phyloP scores from a whole-genome alignment of 2,797 vertebrate genomes.

The Eremophila alpestris region DNA sequence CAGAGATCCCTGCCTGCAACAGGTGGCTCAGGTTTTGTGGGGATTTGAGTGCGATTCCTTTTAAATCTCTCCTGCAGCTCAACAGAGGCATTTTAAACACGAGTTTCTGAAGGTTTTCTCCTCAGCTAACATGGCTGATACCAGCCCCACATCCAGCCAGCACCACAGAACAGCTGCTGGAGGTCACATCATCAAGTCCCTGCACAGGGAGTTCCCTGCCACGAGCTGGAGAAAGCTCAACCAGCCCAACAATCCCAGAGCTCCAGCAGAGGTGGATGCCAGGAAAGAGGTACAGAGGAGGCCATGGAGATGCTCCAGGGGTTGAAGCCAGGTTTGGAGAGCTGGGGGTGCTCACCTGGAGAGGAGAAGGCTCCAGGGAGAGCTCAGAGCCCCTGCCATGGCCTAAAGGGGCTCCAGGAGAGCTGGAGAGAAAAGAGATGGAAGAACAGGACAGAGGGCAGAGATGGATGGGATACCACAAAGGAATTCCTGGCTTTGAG shows the following conservation, averaged over 20 bases:
- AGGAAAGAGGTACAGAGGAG: background rate
- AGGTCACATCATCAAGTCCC: background rate
- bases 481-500: rapidly evolving
- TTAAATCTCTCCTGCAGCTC: background rate
- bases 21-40: background rate
- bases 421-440: background rate
- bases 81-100: background rate
- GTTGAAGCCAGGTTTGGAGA: background rate
- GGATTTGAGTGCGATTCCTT: rapidly evolving
- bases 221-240: rapidly evolving
- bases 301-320: background rate
- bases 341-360: background rate
- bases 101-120: background rate
- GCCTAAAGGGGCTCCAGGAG: background rate
- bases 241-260: too few relatives aligned
- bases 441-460: background rate
- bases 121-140: background rate
- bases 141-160: background rate
- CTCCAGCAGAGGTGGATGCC: background rate
- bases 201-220: background rate
- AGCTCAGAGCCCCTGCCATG: rapidly evolving
- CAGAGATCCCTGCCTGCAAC: background rate
- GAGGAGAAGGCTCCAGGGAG: background rate
- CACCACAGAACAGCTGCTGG: background rate
- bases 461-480: rapidly evolving